phyloP scores from a whole-genome alignment of 2,888 invertebrate genomes.

The Phyllotreta striolata region DNA sequence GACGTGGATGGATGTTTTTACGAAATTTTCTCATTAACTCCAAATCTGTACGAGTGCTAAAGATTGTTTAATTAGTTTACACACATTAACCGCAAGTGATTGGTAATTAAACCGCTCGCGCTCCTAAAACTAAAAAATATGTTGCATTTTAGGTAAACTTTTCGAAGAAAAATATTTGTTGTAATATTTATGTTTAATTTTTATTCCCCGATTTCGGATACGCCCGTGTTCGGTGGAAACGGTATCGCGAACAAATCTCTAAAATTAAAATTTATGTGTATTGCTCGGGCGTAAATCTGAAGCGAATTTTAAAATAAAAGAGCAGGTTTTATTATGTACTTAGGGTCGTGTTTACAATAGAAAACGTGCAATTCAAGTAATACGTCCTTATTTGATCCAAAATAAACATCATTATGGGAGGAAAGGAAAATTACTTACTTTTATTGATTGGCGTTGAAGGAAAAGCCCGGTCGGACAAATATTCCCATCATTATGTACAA shows the following conservation, averaged over 20 bases:
- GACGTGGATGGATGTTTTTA: not conserved
- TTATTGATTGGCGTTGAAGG: no score
- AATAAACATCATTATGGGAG: slow-evolving; percentile 7
- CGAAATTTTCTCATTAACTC: not conserved
- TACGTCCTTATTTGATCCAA: slow-evolving; percentile 6
- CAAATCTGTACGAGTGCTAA: no score
- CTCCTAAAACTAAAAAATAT: slow-evolving; percentile 1
- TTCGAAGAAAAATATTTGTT: no score
- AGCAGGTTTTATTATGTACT: slow-evolving; percentile 24
- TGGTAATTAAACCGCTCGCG: not conserved
- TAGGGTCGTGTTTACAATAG: slow-evolving; percentile 25
- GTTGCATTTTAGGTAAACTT: no score
- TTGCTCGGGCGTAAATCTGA: slow-evolving; percentile 23
- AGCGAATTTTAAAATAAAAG: slow-evolving; percentile 27
- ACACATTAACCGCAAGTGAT: no score
- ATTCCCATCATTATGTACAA: no score
- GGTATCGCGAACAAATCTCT: slow-evolving; percentile 30
- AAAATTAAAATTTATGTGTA: slow-evolving; percentile 31
- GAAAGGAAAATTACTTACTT: slow-evolving; percentile 2
- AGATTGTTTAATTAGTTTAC: no score
- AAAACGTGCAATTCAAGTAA: slow-evolving; percentile 15
- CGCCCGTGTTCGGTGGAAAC: slow-evolving; percentile 8
- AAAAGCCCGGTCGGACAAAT: no score
- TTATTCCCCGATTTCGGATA: not conserved
- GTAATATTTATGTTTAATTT: no score